Evolutionary conservation across 35 echinoderm and acorn worm genomes (phyloP), one percentile per base, ranked within the genome.

Genomic region (Apostichopus japonicus): DNA sequence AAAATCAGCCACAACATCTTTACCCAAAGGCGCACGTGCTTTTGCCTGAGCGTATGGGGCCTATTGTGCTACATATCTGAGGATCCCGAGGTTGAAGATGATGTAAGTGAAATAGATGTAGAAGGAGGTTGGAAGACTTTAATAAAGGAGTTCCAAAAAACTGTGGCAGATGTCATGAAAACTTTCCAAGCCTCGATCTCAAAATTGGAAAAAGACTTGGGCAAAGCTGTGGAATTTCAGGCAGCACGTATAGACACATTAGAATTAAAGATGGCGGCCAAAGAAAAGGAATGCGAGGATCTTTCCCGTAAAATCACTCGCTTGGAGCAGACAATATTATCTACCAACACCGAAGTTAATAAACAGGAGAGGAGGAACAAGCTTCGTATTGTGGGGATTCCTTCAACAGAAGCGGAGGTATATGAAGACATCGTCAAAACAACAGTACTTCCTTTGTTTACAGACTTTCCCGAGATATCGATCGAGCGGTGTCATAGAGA

Each of bases 401-500:
- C 79, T 10, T 6, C 0, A 16, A 33, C 79, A 4, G 23, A 22
- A 81, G 52, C 24, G 24, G 79, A 81, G 79, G 79, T 33, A 33
- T 4, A 27, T 81, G 79, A 52, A 51, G 79, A 55, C 6, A 81
- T 81, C 53, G 24, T 81, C 52, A 14, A 16, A 14, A 53, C 79
- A 51, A 54, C 15, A 51, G 10, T 55, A 54, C 51, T 83, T 54
- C 15, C 17, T 4, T 10, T 14, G 54, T 83, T 83, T 53, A 11
- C 79, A 1, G 79, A 83, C 54, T 0, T 8, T 24, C 22, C 78
- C 8, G 15, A 56, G 1, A 83, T 83, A 53, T 16, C 13, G 24
- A 25, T 93, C 10, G 92, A 93, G 55, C 5, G 92, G 77, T 77
- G 54, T 33, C 93, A 87, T 57, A 10, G 90, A 17, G 93, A 86